A percentile compares a stretch with the other conserved stretches of the same genome.
phyloP scores from a whole-genome alignment of 2,888 invertebrate species.

The Philonicus albiceps region DNA sequence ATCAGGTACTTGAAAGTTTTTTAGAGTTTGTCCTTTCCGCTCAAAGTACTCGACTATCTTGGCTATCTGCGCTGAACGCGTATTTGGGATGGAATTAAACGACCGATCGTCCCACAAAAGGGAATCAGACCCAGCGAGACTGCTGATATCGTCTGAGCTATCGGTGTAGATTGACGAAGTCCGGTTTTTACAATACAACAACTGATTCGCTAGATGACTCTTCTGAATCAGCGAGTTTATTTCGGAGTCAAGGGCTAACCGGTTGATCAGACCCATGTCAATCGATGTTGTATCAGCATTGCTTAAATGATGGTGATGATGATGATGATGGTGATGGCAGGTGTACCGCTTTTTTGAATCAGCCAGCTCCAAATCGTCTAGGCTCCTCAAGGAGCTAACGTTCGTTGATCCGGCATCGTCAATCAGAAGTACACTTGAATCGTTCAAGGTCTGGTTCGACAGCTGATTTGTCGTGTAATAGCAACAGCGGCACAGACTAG shows the following conservation, averaged over 20 bases:
- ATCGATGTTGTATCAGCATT: slow-evolving; percentile 62
- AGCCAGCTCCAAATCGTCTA: slow-evolving; percentile 67
- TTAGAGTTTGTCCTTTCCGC: slow-evolving; percentile 72
- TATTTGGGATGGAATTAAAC: slow-evolving; percentile 65
- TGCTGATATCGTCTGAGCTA: slow-evolving; percentile 85
- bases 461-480: slow-evolving; percentile 45
- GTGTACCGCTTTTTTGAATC: slow-evolving; percentile 57
- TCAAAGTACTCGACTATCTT: slow-evolving; percentile 91
- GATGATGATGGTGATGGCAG: slow-evolving; percentile 46
- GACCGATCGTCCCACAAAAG: slow-evolving; percentile 75
- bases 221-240: slow-evolving; percentile 64
- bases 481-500: slow-evolving; percentile 59
- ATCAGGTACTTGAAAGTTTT: slow-evolving; percentile 64
- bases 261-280: slow-evolving; percentile 65
- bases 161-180: slow-evolving; percentile 86
- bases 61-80: slow-evolving; percentile 75
- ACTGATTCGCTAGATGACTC: slow-evolving; percentile 65
- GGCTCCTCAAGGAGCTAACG: slow-evolving; percentile 68
- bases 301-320: slow-evolving; percentile 58
- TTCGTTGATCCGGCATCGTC: slow-evolving; percentile 69
- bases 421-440: slow-evolving; percentile 66
- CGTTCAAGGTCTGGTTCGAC: slow-evolving; percentile 56
- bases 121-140: slow-evolving; percentile 79
- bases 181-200: slow-evolving; percentile 70
- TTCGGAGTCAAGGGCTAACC: slow-evolving; percentile 64